phyloP scores from a whole-genome alignment of 2,797 vertebrate genomes.

The Galaxias olidus region DNA sequence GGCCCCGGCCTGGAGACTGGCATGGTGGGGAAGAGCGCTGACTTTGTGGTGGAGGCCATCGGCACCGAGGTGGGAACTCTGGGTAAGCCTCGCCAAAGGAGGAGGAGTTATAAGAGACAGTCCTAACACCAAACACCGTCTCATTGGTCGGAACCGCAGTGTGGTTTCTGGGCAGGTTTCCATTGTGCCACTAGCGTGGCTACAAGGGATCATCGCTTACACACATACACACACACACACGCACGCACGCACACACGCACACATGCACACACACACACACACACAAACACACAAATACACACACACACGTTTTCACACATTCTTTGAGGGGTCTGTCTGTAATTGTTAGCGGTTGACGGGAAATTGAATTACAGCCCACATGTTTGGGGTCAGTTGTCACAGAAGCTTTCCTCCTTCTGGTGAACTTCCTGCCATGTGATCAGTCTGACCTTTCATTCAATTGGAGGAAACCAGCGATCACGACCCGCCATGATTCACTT shows the following conservation, averaged over 20 bases:
- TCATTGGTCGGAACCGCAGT: background rate
- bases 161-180: background rate
- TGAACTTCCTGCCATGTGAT: constrained; percentile 2
- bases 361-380: background rate
- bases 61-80: constrained; percentile 75
- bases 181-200: background rate
- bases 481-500: background rate
- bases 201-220: background rate
- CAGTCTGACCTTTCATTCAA: background rate
- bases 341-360: constrained; percentile 2
- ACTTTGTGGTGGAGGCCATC: constrained; percentile 78
- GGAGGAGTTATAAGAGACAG: background rate
- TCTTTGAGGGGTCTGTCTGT: background rate
- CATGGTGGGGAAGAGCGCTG: constrained; percentile 70
- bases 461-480: background rate
- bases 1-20: constrained; percentile 77
- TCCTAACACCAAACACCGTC: background rate
- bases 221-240: background rate
- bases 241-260: constrained; percentile 2
- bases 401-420: background rate
- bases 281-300: constrained; percentile 5
- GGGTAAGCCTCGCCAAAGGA: constrained; percentile 53
- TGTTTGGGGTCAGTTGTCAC: constrained; percentile 11
- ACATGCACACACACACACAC: constrained; percentile 6
- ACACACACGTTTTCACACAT: background rate